Evolutionary conservation across 2,797 vertebrate species (phyloP).

Genomic region (Notamacropus eugenii): DNA sequence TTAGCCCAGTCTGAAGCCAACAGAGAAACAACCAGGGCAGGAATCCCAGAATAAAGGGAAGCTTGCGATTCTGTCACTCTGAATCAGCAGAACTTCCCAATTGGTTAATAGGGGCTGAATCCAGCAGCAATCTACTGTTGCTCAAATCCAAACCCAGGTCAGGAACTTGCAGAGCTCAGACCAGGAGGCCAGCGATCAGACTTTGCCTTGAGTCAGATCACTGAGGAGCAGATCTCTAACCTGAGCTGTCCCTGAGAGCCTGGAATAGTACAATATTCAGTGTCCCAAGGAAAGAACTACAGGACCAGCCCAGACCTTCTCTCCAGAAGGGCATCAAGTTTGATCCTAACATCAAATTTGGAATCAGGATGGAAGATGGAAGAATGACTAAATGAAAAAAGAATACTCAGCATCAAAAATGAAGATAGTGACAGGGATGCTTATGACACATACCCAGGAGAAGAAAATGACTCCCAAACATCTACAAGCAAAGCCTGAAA

Average conservation of each 20-base stretch:
- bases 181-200: background rate
- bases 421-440: background rate
- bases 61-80: background rate
- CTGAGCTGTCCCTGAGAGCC: background rate
- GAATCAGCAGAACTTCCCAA: background rate
- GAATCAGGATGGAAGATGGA: background rate
- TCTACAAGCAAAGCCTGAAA: background rate
- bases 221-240: background rate
- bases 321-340: background rate
- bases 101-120: background rate
- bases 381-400: background rate
- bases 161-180: background rate
- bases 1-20: background rate
- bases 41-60: background rate
- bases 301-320: background rate
- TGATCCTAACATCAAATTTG: background rate
- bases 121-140: background rate
- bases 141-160: background rate
- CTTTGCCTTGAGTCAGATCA: background rate
- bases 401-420: background rate
- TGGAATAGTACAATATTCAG: background rate
- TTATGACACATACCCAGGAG: background rate
- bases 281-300: background rate
- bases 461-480: background rate
- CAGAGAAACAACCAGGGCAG: background rate